Percentiles rank a stretch among this genome's conserved stretches.
phyloP scores from a whole-genome alignment of 2,113 vertebrate species.

The Phrynocephalus versicolor region DNA sequence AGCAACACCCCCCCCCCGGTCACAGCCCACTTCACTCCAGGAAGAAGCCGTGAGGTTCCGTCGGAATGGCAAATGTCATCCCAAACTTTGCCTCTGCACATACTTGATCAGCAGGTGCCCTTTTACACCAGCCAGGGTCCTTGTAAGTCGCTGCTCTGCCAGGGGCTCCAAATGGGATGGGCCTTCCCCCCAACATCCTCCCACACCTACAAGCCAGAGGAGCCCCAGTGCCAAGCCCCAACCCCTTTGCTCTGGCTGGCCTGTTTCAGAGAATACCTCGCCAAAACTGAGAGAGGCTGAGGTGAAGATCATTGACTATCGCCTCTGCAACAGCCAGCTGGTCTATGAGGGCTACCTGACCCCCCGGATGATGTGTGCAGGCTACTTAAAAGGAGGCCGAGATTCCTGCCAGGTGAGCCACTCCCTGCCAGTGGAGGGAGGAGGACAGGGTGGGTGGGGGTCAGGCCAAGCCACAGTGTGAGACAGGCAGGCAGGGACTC shows the following conservation, averaged over 20 bases:
- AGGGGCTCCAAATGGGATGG: background rate
- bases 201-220: no score
- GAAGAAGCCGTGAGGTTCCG: no score
- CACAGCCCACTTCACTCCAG: no score
- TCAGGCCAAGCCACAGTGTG: no score
- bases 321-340: conserved; percentile 77
- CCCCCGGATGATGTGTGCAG: conserved; percentile 88
- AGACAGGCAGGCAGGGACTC: background rate
- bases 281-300: conserved; percentile 80
- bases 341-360: conserved; percentile 82
- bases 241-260: background rate
- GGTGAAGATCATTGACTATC: conserved; percentile 80
- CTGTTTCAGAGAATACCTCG: conserved; percentile 75
- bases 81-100: no score
- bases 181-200: no score
- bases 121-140: no score
- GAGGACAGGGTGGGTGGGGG: no score
- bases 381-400: conserved; percentile 82
- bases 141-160: no score
- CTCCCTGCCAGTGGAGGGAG: background rate
- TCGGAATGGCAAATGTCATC: no score
- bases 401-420: conserved; percentile 91
- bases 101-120: no score
- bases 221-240: background rate
- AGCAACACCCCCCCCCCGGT: no score